Base-by-base conservation (phyloP, 1,140 invertebrate species). In the Lordiphosa stackelbergi region DNA sequence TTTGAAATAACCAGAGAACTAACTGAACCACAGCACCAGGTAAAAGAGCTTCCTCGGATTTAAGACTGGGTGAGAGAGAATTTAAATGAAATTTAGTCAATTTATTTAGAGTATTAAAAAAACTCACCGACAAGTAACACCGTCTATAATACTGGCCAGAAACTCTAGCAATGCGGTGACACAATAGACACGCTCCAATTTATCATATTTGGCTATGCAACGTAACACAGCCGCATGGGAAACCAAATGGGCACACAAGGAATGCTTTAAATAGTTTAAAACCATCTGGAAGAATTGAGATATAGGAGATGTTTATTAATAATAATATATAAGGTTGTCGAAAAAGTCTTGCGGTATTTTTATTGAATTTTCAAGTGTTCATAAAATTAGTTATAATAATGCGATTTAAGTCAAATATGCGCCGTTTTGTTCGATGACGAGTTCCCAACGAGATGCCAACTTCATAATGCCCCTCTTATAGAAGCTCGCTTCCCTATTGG, bases 191-290 rank as follows among this genome's bases (percentile, higher is more conserved):
- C 97, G 96, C 66, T 94, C 92, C 73, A 96, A 93, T 37, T 95
- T 93, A 71, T 96, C 94, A 88, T 95, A 97, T 89, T 96, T 95
- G 43, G 95, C 93, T 52, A 98, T 95, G 70, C 95, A 91, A 84
- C 94, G 93, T 10, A 98, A 84, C 0, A 97, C 95, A 8, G 96
- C 94, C 10, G 94, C 94, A 89, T 96, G 95, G 2, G 96, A 96
- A 0, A 98, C 94, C 40, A 97, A 88, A 90, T 96, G 95, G 22
- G 95, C 95, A 72, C 95, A 94, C 31, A 98, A 88, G 4, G 95
- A 97, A 89, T 98, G 96, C 87, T 95, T 95, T 28, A 98, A 90
- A 88, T 98, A 98, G 11, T 95, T 96, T 61, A 98, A 89, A 28
- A 97, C 94, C 62, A 97, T 88, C 78, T 94, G 92, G 0, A 60